These are phyloP conservation scores for Catamblyrhynchus diadema DNA, from an alignment of 2,797 vertebrate genomes.

Conservation along the genomic window DNA sequence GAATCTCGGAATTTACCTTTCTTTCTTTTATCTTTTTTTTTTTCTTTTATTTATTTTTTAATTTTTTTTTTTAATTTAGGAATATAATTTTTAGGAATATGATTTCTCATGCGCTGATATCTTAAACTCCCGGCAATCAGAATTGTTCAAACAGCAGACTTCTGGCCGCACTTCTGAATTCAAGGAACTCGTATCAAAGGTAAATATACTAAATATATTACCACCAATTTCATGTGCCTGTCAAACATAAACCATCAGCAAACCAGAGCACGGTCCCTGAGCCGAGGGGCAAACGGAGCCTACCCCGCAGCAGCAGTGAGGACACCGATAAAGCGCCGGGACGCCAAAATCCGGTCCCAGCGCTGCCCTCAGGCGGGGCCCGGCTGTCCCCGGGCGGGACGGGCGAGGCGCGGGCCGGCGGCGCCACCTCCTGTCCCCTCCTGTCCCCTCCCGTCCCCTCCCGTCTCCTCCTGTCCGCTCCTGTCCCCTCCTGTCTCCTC, in stretches of 20 bases:
- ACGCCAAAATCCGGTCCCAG: neutral
- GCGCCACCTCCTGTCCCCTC: neutral
- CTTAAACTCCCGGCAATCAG: neutral
- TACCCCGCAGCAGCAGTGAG: accelerated
- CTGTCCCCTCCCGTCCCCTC: neutral
- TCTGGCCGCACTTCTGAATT: neutral
- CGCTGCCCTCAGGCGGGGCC: neutral
- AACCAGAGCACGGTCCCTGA: neutral
- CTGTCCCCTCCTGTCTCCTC: neutral
- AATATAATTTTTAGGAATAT: neutral
- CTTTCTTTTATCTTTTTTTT: too few species aligned
- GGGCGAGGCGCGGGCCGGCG: neutral
- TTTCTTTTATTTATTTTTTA: too few species aligned
- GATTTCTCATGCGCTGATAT: neutral
- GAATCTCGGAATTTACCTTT: neutral
- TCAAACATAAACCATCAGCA: neutral
- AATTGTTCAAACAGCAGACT: neutral
- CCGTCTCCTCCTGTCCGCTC: neutral
- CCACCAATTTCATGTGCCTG: neutral
- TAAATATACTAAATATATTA: neutral
- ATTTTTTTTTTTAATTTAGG: neutral
- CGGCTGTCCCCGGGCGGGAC: neutral
- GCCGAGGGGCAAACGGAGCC: neutral
- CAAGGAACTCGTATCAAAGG: neutral
- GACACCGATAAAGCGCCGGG: neutral